These are phyloP conservation scores for Amblyopsis hoosieri DNA, from an alignment of 2,797 vertebrate species.

Conservation along the genomic window DNA sequence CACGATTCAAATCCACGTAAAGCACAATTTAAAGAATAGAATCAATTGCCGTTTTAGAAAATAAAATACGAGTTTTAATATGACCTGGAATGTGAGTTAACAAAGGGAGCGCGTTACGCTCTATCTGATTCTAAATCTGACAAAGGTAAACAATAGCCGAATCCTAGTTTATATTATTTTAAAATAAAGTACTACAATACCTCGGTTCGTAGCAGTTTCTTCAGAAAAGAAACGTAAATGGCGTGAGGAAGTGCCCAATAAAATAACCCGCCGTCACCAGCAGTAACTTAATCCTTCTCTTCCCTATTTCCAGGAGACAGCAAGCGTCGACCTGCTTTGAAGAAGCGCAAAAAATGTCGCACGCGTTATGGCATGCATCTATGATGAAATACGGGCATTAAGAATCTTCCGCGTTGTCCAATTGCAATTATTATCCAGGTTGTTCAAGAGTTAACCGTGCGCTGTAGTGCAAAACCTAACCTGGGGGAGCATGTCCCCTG, in stretches of 20 bases:
- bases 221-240: conserved; percentile 33
- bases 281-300: conserved; percentile 78
- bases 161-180: background rate
- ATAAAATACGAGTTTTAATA: background rate
- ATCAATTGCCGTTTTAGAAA: background rate
- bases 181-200: conserved; percentile 65
- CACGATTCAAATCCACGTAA: too few species aligned
- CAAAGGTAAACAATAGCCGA: background rate
- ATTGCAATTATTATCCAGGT: background rate
- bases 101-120: conserved; percentile 26
- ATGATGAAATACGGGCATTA: conserved; percentile 16
- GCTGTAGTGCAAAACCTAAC: too few species aligned
- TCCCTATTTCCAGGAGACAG: conserved; percentile 56
- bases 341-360: conserved; percentile 5
- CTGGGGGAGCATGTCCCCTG: conserved; percentile 41
- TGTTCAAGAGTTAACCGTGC: conserved; percentile 23
- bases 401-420: background rate
- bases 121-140: conserved; percentile 7
- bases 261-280: conserved; percentile 70
- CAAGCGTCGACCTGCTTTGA: conserved; percentile 7
- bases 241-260: conserved; percentile 68
- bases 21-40: background rate
- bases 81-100: background rate
- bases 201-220: conserved; percentile 50
- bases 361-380: conserved; percentile 53